Evolutionary conservation across 1,140 invertebrate genomes (phyloP), one percentile per base, ranked within the genome.

Genomic region (Odontomachus brunneus): DNA sequence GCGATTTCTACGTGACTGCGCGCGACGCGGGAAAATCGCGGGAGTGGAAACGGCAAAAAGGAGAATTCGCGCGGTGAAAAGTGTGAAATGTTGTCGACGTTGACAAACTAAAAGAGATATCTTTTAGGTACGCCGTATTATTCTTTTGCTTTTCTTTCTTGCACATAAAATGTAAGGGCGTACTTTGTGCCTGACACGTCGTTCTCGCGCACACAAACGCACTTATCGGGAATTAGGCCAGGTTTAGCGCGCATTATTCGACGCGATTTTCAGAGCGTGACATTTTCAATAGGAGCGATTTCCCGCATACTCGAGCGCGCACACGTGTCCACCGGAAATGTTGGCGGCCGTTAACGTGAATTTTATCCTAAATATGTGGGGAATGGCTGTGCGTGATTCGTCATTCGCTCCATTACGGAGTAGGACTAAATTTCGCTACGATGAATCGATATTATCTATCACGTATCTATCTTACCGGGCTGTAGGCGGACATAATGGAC

Each of bases 361-460:
- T 69, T 80, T 80, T 59, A 48, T 80, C 14, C 65, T 80, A 80
- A 80, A 80, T 69, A 71, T 14, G 48, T 14, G 26, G 29, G 26
- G 57, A 57, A 57, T 48, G 33, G 22, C 33, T 44, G 7, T 69
- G 63, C 22, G 75, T 71, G 51, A 71, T 80, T 71, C 51, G 66
- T 22, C 14, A 19, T n/a, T 49, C 15, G 9, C n/a, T 33, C 2
- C 17, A 26, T 14, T 29, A 17, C 17, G 33, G 19, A 44, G n/a
- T 26, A 55, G 33, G 53, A 71, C 33, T 80, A 69, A 71, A 80
- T 80, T 80, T 71, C 15, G 11, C 38, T 57, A 71, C 53, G 44
- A 17, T 29, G 49, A 69, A 80, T 69, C 65, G 49, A 80, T 80
- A 80, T 80, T 59, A 80, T 80, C 24, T 33, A 80, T 80, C 49